Evolutionary conservation across 2,888 invertebrate genomes (phyloP).

Genomic region (Epinotia ramella): DNA sequence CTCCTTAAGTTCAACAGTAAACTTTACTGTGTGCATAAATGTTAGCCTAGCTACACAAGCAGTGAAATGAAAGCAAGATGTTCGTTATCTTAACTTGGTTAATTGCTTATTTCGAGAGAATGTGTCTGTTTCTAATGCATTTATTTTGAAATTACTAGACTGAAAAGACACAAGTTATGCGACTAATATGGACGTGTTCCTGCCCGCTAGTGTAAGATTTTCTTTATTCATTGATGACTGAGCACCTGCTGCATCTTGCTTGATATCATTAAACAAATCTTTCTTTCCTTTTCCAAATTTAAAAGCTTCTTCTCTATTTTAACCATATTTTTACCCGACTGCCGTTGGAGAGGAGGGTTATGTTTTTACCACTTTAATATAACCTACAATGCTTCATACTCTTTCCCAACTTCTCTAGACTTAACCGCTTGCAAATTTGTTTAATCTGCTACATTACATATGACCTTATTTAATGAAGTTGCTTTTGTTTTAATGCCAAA

Average conservation of each 20-base stretch:
- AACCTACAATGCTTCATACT: too few species aligned
- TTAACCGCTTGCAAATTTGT: too few species aligned
- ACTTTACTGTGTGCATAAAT: not conserved
- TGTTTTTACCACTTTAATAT: too few species aligned
- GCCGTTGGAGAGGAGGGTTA: too few species aligned
- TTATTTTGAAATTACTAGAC: conserved; percentile 8
- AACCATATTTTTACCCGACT: too few species aligned
- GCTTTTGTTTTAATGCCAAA: not conserved
- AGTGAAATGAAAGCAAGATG: conserved; percentile 21
- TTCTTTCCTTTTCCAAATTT: too few species aligned
- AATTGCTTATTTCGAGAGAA: conserved; percentile 24
- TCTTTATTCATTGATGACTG: not conserved
- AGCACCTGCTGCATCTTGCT: too few species aligned
- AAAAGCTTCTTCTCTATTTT: too few species aligned
- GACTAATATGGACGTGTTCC: conserved; percentile 1
- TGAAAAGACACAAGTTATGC: conserved; percentile 12
- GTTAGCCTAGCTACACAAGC: not conserved
- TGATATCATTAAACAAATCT: too few species aligned
- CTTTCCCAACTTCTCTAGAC: too few species aligned
- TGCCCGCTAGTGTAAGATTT: not conserved
- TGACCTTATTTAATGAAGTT: too few species aligned
- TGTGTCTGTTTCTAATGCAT: conserved; percentile 17
- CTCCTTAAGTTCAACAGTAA: not conserved
- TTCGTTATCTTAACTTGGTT: not conserved
- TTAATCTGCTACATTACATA: too few species aligned